A percentile compares a stretch with the other conserved stretches of the same genome.
Conservation (phyloP, 2,888 invertebrate species). For the Agrilus biguttatus region DNA sequence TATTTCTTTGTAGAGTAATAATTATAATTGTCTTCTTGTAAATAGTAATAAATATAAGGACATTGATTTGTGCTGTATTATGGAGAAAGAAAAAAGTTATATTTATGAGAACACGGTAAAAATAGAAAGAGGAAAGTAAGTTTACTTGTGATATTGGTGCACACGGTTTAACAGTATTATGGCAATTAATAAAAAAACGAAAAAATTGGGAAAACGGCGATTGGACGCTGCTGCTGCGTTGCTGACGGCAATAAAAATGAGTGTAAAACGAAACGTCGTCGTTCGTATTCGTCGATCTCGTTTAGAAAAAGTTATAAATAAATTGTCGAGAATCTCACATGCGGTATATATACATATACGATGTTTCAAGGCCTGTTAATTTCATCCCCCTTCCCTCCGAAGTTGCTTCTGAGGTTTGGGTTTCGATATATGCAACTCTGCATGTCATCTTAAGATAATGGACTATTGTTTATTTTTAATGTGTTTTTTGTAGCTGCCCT, state of each 20-base stretch:
- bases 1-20: constrained; percentile 13
- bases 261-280: too few species aligned
- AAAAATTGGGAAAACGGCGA: not conserved
- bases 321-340: not conserved
- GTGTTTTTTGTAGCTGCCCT: constrained; percentile 15
- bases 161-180: constrained; percentile 17
- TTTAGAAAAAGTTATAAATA: constrained; percentile 1
- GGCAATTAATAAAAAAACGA: not conserved
- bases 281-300: too few species aligned
- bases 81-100: constrained; percentile 2
- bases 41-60: constrained; percentile 9
- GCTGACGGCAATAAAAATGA: too few species aligned
- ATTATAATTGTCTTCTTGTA: constrained; percentile 7
- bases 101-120: too few species aligned
- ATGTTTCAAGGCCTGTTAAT: too few species aligned
- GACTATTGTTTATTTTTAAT: too few species aligned
- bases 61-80: constrained; percentile 12
- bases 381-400: too few species aligned
- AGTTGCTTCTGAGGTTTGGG: too few species aligned
- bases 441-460: too few species aligned
- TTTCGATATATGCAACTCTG: too few species aligned
- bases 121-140: constrained; percentile 1
- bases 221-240: too few species aligned
- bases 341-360: too few species aligned
- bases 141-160: constrained; percentile 15